Evolutionary conservation across 1,140 invertebrate species (phyloP).

Genomic region (Drosophila ambigua): DNA sequence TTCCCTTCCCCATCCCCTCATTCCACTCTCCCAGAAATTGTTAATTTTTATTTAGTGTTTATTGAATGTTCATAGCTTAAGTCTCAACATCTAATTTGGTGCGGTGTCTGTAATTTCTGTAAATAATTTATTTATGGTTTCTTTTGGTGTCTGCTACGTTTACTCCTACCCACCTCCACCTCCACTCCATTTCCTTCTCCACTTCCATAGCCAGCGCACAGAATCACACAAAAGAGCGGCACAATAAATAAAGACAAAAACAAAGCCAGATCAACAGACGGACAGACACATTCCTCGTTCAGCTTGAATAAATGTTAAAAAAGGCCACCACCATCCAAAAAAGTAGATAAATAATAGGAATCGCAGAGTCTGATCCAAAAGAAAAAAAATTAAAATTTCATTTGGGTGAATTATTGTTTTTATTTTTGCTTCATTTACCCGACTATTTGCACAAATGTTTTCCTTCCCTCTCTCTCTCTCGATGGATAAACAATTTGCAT

Average conservation of each 20-base stretch:
- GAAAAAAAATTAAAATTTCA: constrained; percentile 26
- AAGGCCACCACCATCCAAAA: constrained; percentile 41
- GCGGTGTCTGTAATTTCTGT: constrained; percentile 53
- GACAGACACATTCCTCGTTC: constrained; percentile 45
- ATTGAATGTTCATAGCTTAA: constrained; percentile 57
- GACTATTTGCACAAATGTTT: constrained; percentile 80
- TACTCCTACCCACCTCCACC: too few relatives aligned
- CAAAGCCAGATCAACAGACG: constrained; percentile 1
- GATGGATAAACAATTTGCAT: constrained; percentile 37
- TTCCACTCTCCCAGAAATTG: constrained; percentile 33
- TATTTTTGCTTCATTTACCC: constrained; percentile 17
- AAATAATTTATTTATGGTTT: constrained; percentile 37
- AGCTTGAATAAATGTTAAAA: constrained; percentile 72
- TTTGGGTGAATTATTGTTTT: constrained; percentile 38
- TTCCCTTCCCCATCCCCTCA: constrained; percentile 15
- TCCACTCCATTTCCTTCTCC: too few relatives aligned
- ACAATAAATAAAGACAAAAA: constrained; percentile 62
- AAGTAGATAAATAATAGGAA: constrained; percentile 33
- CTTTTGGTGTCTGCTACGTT: constrained; percentile 11
- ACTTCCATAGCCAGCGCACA: constrained; percentile 32
- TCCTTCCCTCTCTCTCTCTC: constrained; percentile 1
- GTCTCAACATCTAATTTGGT: constrained; percentile 55
- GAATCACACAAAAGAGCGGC: constrained; percentile 52
- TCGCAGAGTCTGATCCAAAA: background rate
- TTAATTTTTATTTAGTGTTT: constrained; percentile 72